phyloP scores from a whole-genome alignment of 2,888 invertebrate genomes.

The Campoletis raptor region DNA sequence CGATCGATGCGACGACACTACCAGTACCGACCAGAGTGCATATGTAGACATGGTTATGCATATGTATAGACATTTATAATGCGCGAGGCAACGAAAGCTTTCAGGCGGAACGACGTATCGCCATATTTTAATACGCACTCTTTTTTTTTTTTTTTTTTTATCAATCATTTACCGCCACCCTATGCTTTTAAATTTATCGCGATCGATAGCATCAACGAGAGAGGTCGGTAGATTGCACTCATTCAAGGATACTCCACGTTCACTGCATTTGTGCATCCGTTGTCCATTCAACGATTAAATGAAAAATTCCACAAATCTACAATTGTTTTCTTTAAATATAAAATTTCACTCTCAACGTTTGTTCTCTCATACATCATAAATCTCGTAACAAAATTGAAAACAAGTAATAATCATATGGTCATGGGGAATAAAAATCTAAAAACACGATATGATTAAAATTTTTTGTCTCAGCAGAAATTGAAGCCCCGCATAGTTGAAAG shows the following conservation, averaged over 20 bases:
- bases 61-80: background rate
- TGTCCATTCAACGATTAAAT: background rate
- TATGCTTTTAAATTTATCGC: slow-evolving; percentile 6
- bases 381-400: too few relatives aligned
- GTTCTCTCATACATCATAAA: too few relatives aligned
- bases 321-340: background rate
- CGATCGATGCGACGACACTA: slow-evolving; percentile 78
- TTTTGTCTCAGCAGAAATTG: background rate
- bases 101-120: slow-evolving; percentile 43
- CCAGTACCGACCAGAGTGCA: slow-evolving; percentile 61
- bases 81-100: slow-evolving; percentile 31
- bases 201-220: background rate
- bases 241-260: background rate
- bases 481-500: slow-evolving; percentile 3
- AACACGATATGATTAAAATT: background rate
- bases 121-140: slow-evolving; percentile 1
- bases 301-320: background rate
- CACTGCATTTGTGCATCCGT: background rate
- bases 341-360: too few relatives aligned
- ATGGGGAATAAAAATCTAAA: background rate
- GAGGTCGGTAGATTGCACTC: slow-evolving; percentile 3
- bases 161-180: background rate
- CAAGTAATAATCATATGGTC: too few relatives aligned
- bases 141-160: background rate
- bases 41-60: slow-evolving; percentile 3